Conservation (phyloP, 1,140 invertebrate genomes). For the Vanessa tameamea region DNA sequence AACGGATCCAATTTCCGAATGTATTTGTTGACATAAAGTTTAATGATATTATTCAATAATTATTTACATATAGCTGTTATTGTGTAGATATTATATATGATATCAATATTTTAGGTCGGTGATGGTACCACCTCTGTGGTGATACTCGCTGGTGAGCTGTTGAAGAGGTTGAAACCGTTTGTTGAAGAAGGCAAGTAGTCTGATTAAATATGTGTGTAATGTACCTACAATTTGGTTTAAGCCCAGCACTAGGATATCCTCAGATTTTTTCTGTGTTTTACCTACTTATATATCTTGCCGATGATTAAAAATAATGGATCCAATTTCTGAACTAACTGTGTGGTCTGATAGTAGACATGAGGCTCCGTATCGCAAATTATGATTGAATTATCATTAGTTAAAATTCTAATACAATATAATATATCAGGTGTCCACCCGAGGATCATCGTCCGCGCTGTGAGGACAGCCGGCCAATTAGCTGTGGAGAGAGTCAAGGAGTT, state of each 20-base stretch:
- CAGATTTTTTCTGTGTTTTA: too few relatives aligned
- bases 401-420: neutral
- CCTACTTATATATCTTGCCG: neutral
- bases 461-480: conserved; percentile 90
- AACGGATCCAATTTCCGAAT: conserved; percentile 68
- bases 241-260: too few relatives aligned
- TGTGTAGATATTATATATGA: neutral
- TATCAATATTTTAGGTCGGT: conserved; percentile 87
- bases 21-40: conserved; percentile 42
- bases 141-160: conserved; percentile 95
- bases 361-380: neutral
- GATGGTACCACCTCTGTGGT: conserved; percentile 99
- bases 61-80: too few relatives aligned
- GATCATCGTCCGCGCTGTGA: conserved; percentile 93
- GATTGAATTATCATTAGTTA: neutral
- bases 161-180: conserved; percentile 97
- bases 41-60: conserved; percentile 38
- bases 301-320: conserved; percentile 38
- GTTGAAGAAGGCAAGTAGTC: conserved; percentile 90
- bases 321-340: conserved; percentile 29
- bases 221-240: too few relatives aligned
- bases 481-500: conserved; percentile 93
- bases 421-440: conserved; percentile 91
- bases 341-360: conserved; percentile 48
- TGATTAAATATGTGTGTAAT: neutral